These are phyloP conservation scores for Epirrhoe tristata DNA, from an alignment of 2,888 invertebrate species.

Conservation along the genomic window DNA sequence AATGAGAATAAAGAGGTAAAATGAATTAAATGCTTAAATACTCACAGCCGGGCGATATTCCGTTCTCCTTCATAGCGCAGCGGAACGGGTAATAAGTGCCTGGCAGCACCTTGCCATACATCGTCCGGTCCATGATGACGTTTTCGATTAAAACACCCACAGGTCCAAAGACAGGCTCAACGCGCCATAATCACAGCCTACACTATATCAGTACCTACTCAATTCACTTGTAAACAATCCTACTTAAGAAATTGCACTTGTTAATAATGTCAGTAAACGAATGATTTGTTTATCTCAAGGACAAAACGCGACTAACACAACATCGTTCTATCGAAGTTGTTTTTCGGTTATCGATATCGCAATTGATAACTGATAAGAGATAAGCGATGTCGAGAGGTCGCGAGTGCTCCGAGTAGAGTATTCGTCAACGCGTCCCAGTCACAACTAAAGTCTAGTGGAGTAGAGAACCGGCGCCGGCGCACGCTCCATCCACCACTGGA, in stretches of 20 bases:
- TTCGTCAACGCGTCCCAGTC: conserved; percentile 79
- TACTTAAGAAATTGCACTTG: conserved; percentile 51
- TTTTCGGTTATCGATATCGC: conserved; percentile 61
- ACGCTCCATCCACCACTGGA: conserved; percentile 69
- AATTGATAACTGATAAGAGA: conserved; percentile 62
- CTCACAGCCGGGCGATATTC: conserved; percentile 95
- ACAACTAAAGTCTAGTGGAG: conserved; percentile 73
- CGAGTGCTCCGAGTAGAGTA: conserved; percentile 68
- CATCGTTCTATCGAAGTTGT: conserved; percentile 59
- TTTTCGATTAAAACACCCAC: conserved; percentile 79
- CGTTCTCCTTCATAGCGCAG: conserved; percentile 92
- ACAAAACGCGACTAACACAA: conserved; percentile 51
- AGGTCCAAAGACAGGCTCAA: conserved; percentile 67
- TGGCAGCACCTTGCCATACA: conserved; percentile 95
- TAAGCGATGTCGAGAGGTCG: conserved; percentile 77
- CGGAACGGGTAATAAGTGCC: conserved; percentile 94
- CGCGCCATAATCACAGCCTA: conserved; percentile 82
- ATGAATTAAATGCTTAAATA: conserved; percentile 63
- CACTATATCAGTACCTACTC: conserved; percentile 54
- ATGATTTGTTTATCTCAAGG: conserved; percentile 55
- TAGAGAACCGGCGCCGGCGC: conserved; percentile 68
- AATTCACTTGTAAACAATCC: conserved; percentile 58
- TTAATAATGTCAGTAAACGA: conserved; percentile 1
- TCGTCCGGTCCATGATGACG: conserved; percentile 91
- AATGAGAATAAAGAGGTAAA: conserved; percentile 29